A percentile compares a stretch with the other conserved stretches of the same genome.
phyloP scores from a whole-genome alignment of 2,888 invertebrate species.

The Aspidiotus rigidus region DNA sequence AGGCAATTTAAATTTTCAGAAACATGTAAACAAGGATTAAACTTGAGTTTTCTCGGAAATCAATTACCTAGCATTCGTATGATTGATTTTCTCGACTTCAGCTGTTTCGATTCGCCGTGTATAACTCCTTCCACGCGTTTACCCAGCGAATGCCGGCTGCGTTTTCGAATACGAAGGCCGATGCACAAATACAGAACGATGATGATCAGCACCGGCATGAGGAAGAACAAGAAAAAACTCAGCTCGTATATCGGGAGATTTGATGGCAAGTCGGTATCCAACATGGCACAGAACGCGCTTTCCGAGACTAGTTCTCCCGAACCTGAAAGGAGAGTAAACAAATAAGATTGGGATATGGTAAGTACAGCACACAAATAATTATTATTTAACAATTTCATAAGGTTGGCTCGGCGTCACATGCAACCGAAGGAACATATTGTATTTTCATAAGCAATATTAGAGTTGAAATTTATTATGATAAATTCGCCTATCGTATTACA shows the following conservation, averaged over 20 bases:
- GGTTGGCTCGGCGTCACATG: no score
- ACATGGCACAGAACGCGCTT: constrained; percentile 72
- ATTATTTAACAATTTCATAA: no score
- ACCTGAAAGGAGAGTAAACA: constrained; percentile 41
- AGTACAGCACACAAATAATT: not conserved
- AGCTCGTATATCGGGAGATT: constrained; percentile 66
- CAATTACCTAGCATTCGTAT: constrained; percentile 69
- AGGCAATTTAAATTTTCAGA: no score
- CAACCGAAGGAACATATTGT: no score
- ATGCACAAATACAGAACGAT: constrained; percentile 69
- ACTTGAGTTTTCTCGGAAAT: no score
- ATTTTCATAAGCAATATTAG: no score
- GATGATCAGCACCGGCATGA: constrained; percentile 62
- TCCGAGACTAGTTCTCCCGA: constrained; percentile 51
- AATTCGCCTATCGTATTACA: no score
- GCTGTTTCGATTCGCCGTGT: constrained; percentile 58
- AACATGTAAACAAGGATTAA: no score
- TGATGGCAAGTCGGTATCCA: constrained; percentile 49
- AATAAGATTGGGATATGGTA: not conserved
- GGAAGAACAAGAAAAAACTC: constrained; percentile 73
- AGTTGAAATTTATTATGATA: no score
- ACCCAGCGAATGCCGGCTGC: constrained; percentile 44
- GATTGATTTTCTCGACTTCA: constrained; percentile 62
- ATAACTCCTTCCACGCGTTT: constrained; percentile 54
- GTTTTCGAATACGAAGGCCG: constrained; percentile 57